These are phyloP conservation scores for Bovichtus variegatus DNA, from an alignment of 2,797 vertebrate species.

Conservation along the genomic window DNA sequence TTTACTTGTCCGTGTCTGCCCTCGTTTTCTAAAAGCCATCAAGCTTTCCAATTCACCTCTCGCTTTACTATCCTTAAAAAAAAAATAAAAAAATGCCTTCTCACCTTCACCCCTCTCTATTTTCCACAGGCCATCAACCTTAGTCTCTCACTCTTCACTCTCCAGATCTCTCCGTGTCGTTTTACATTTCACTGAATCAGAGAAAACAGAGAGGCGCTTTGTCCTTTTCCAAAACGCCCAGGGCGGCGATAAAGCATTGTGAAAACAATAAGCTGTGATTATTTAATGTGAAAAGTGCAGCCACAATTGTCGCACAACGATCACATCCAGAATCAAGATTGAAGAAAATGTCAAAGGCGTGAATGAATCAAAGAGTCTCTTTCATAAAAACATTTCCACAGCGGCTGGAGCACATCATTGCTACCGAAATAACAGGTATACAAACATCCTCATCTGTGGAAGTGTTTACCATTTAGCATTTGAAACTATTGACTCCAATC, in stretches of 20 bases:
- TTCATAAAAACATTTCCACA: slow-evolving; percentile 3
- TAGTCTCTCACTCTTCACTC: slow-evolving; percentile 22
- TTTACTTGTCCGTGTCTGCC: slow-evolving; percentile 10
- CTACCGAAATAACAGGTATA: slow-evolving; percentile 7
- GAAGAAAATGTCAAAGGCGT: slow-evolving; percentile 35
- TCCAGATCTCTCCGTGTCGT: slow-evolving; percentile 48
- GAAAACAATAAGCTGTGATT: slow-evolving; percentile 63
- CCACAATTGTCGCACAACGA: slow-evolving; percentile 18
- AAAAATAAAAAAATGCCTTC: slow-evolving; percentile 25
- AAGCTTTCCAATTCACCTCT: slow-evolving; percentile 8
- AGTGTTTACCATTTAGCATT: slow-evolving; percentile 16
- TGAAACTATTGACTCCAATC: slow-evolving; percentile 10
- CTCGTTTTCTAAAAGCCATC: slow-evolving; percentile 28
- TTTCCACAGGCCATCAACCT: slow-evolving; percentile 66
- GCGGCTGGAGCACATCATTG: neutral
- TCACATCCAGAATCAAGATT: slow-evolving; percentile 49
- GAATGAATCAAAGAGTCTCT: neutral
- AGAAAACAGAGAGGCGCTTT: slow-evolving; percentile 67
- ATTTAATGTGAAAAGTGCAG: slow-evolving; percentile 44
- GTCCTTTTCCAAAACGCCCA: slow-evolving; percentile 67
- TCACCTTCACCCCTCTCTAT: slow-evolving; percentile 29
- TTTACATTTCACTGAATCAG: slow-evolving; percentile 81
- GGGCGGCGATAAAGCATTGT: slow-evolving; percentile 47
- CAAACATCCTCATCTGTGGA: slow-evolving; percentile 1
- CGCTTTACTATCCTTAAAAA: slow-evolving; percentile 9